These are phyloP conservation scores for Bombus superbus DNA, from an alignment of 1,140 invertebrate genomes.

Conservation along the genomic window DNA sequence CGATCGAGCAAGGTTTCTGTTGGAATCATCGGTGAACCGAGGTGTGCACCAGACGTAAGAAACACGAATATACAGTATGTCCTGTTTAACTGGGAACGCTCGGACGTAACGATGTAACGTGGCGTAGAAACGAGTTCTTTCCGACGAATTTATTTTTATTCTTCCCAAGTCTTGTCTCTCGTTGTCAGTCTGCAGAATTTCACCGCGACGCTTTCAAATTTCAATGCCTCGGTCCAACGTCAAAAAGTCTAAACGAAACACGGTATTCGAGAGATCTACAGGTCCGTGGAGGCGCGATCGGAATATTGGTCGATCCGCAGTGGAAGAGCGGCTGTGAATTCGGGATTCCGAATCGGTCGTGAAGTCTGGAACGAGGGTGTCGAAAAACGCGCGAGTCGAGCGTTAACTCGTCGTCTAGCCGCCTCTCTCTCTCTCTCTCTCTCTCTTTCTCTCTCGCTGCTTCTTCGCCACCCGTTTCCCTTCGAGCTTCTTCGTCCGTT, in stretches of 20 bases:
- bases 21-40: constrained; percentile 23
- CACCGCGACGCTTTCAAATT: background rate
- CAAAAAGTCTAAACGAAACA: background rate
- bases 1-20: background rate
- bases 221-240: background rate
- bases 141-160: background rate
- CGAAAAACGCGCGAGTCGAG: constrained; percentile 62
- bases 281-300: background rate
- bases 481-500: background rate
- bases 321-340: constrained; percentile 8
- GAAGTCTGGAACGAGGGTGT: constrained; percentile 3
- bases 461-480: background rate
- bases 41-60: background rate
- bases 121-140: too few species aligned
- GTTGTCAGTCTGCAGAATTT: background rate
- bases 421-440: constrained; percentile 19
- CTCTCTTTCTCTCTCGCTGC: background rate
- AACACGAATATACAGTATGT: too few species aligned
- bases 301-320: constrained; percentile 12
- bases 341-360: background rate
- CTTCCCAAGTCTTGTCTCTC: too few species aligned
- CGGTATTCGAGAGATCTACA: background rate
- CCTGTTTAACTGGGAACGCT: too few species aligned
- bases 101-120: too few species aligned
- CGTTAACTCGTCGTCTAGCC: constrained; percentile 59